Evolutionary conservation across 2,113 vertebrate genomes (phyloP).

Genomic region (Australoheros scitulus): DNA sequence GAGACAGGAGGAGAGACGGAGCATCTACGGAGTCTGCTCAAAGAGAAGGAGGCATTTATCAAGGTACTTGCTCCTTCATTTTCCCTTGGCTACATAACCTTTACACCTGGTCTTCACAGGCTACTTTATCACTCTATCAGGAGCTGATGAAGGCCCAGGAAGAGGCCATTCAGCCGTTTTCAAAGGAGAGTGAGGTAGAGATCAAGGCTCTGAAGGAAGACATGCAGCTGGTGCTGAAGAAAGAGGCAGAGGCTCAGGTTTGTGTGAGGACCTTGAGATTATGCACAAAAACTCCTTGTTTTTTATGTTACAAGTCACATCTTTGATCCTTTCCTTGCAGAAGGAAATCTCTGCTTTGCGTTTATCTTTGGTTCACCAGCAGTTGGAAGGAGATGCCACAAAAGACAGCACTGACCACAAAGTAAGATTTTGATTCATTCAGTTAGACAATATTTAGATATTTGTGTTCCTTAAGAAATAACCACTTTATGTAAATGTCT

Average conservation of each 20-base stretch:
- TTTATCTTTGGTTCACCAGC: conserved; percentile 78
- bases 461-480: background rate
- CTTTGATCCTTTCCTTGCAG: conserved; percentile 63
- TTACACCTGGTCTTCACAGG: background rate
- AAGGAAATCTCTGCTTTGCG: conserved; percentile 86
- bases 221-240: conserved; percentile 86
- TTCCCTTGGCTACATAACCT: background rate
- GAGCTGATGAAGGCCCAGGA: conserved; percentile 76
- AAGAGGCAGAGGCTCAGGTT: conserved; percentile 91
- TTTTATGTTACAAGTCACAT: background rate
- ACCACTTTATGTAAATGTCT: background rate
- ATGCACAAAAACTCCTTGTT: background rate
- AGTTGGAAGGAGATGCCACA: conserved; percentile 77
- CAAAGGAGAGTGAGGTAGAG: conserved; percentile 55
- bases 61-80: conserved; percentile 73
- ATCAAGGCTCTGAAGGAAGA: conserved; percentile 84
- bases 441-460: background rate
- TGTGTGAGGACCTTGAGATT: conserved; percentile 18
- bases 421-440: conserved; percentile 68
- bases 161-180: conserved; percentile 62
- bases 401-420: conserved; percentile 82
- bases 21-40: conserved; percentile 69
- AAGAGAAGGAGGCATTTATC: conserved; percentile 81
- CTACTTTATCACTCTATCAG: conserved; percentile 47
- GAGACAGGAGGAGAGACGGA: conserved; percentile 60